Evolutionary conservation across 2,888 invertebrate genomes (phyloP).

Genomic region (Torymus aiolomorphi): DNA sequence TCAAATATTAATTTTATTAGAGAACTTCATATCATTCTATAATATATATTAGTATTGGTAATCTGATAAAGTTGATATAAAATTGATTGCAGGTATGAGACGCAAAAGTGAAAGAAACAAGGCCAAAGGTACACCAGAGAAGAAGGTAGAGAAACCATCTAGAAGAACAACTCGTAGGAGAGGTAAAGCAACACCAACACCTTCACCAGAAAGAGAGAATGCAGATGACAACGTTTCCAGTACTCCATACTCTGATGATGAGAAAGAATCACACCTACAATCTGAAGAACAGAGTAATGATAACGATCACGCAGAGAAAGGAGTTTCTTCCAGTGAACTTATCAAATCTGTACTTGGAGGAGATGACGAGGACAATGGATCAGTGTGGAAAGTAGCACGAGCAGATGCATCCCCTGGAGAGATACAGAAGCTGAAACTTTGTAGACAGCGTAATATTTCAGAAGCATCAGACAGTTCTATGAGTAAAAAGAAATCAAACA

Average conservation of each 20-base stretch:
- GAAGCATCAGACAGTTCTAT: conserved; percentile 71
- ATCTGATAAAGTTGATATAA: not conserved
- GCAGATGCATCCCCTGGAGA: conserved; percentile 77
- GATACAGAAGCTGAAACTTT: conserved; percentile 82
- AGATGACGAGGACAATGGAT: conserved; percentile 70
- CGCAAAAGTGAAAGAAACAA: conserved; percentile 85
- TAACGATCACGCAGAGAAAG: conserved; percentile 61
- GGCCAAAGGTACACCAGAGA: conserved; percentile 82
- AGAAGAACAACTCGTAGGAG: conserved; percentile 77
- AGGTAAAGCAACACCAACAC: conserved; percentile 79
- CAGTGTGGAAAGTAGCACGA: conserved; percentile 76
- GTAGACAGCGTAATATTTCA: conserved; percentile 77
- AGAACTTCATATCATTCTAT: not conserved
- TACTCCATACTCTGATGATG: conserved; percentile 60
- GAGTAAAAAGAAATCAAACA: conserved; percentile 71
- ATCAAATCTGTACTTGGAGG: conserved; percentile 60
- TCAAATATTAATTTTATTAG: conserved; percentile 5
- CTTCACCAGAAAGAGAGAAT: conserved; percentile 77
- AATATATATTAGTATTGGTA: not conserved
- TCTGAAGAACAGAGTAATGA: conserved; percentile 58
- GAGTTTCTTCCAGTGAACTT: conserved; percentile 55
- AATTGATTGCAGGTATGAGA: conserved; percentile 79
- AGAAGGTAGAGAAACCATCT: conserved; percentile 78
- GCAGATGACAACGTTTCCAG: conserved; percentile 72
- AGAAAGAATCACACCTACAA: conserved; percentile 60